Evolutionary conservation across 2,888 invertebrate species (phyloP).

Genomic region (Eumerus sabulonum): DNA sequence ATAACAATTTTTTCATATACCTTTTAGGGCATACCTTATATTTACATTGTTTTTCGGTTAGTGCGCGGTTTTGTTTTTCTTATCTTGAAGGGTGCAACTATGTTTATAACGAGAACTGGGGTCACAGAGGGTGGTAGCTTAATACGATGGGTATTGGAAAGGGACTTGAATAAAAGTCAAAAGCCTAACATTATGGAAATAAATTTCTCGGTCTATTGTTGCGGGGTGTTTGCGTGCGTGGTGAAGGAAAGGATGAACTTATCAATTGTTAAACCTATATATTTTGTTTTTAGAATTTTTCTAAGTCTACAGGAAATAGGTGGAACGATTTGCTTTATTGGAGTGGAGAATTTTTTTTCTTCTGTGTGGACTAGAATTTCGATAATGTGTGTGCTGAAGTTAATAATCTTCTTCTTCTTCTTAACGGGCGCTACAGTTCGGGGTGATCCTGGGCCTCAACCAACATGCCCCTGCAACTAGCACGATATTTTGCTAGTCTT

Average conservation of each 20-base stretch:
- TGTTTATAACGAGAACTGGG: constrained; percentile 25
- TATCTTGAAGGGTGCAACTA: constrained; percentile 44
- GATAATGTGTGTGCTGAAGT: too few species aligned
- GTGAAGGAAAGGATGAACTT: constrained; percentile 43
- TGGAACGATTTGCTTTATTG: too few species aligned
- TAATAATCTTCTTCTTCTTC: too few species aligned
- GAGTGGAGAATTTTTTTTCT: too few species aligned
- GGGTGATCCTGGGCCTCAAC: too few species aligned
- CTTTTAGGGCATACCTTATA: constrained; percentile 1
- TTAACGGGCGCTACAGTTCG: too few species aligned
- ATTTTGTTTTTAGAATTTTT: constrained; percentile 22
- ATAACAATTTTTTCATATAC: constrained; percentile 18
- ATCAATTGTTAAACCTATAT: constrained; percentile 37
- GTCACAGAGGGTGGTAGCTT: constrained; percentile 22
- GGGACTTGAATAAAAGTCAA: constrained; percentile 37
- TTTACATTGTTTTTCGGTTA: not conserved
- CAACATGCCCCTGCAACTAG: too few species aligned
- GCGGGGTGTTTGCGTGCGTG: constrained; percentile 28
- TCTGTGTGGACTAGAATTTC: too few species aligned
- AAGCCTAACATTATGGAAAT: constrained; percentile 45
- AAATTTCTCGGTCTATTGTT: constrained; percentile 49
- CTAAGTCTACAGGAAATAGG: too few species aligned
- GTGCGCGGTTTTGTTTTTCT: not conserved
- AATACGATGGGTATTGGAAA: not conserved
- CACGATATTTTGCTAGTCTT: too few species aligned